Percentiles rank a stretch among this genome's conserved stretches.
phyloP scores from a whole-genome alignment of 2,888 invertebrate species.

The Epinotia bilunana region DNA sequence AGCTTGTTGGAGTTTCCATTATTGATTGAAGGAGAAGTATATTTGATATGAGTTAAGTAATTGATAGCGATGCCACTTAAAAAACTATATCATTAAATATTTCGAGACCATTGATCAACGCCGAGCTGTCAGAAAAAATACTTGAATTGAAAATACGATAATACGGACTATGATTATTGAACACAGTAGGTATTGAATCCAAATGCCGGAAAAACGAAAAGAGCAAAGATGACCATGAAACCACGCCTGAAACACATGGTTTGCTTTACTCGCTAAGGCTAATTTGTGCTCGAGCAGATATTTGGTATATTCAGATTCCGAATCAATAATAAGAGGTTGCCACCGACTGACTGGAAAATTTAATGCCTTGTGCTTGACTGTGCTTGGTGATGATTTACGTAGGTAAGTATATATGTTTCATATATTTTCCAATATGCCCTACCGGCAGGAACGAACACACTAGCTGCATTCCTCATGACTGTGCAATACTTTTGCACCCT shows the following conservation, averaged over 20 bases:
- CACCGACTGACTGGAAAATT: conserved; percentile 14
- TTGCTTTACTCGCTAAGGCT: conserved; percentile 17
- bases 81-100: background rate
- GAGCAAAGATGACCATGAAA: background rate
- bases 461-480: background rate
- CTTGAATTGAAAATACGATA: background rate
- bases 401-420: background rate
- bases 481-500: background rate
- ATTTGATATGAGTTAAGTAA: background rate
- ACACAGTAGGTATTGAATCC: background rate
- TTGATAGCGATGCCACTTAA: background rate
- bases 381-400: background rate
- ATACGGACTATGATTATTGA: background rate
- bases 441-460: background rate
- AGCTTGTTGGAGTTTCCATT: background rate
- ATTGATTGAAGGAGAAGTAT: background rate
- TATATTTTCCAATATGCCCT: background rate
- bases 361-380: conserved; percentile 38
- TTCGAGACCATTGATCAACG: background rate
- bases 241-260: background rate
- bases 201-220: background rate
- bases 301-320: conserved; percentile 45
- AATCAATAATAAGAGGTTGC: conserved; percentile 12
- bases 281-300: conserved; percentile 19
- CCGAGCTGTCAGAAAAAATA: background rate